Base-by-base conservation (phyloP, 2,113 vertebrate genomes). In the Psittacula cyanocephala region DNA sequence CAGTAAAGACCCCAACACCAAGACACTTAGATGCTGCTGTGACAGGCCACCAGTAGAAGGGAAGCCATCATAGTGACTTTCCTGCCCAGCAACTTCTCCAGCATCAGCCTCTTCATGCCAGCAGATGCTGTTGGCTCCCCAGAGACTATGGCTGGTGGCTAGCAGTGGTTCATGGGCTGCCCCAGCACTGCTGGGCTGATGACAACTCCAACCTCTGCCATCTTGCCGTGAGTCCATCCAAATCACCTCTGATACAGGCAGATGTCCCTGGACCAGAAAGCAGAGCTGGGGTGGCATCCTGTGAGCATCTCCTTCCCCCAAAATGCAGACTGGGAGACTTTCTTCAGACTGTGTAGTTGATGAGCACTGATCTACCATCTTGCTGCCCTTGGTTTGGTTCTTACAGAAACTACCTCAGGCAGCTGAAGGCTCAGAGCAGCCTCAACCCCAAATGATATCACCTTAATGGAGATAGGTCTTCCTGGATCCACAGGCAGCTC, bases 11-110 rank as follows among this genome's bases (percentile, higher is more conserved):
- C 16, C 25, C 31, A 62, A 18, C 31, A 47, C 7, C 0, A 0
- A 84, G 46, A 43, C 0, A 0, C 49, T 52, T 2, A 0, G 57
- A 46, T 0, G 1, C 29, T 60, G 55, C 35, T 87, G 25, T 22
- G 75, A 79, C 37, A 59, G 41, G 28, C 47, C 78, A 85, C 11
- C 44, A 57, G 44, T 13, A 12, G 27, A 3, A 74, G 18, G 50
- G 39, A 81, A 64, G 78, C 13, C 49, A 52, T 44, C 35, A 31
- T 0, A 2, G n/a, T 17, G 52, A 49, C 15, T 44, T 68, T 13
- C 3, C 1, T 52, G 35, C 24, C 68, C 49, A 31, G 44, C 13
- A 68, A 67, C 13, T 33, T 63, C 41, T 63, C 22, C 29, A 35
- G 4, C 17, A 33, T 14, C 27, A 35, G 41, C 23, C 53, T 57